Conservation (phyloP, 2,113 vertebrate genomes). For the Zosterops hypoxanthus region DNA sequence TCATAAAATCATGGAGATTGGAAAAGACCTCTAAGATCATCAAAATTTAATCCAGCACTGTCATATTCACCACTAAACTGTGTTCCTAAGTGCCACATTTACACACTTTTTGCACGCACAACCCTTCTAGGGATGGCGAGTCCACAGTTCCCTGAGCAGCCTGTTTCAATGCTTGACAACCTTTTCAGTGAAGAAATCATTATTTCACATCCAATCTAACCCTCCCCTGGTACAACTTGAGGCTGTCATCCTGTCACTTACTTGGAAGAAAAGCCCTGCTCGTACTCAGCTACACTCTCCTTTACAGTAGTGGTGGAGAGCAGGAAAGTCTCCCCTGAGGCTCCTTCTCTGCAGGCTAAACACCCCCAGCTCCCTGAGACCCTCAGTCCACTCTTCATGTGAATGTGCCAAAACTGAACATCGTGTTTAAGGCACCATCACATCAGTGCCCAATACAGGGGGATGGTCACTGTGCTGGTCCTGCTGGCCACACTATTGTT, state of each 20-base stretch:
- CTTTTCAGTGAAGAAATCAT: background rate
- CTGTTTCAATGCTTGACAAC: background rate
- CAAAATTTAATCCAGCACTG: background rate
- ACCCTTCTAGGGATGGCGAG: background rate
- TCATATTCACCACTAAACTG: background rate
- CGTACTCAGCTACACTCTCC: background rate
- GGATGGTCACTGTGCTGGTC: fast-evolving
- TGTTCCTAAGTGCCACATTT: background rate
- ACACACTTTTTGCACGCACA: fast-evolving
- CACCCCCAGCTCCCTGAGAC: background rate
- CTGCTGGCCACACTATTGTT: background rate
- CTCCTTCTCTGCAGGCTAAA: background rate
- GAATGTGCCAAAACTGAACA: background rate
- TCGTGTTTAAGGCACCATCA: background rate
- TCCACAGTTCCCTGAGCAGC: background rate
- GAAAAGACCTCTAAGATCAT: background rate
- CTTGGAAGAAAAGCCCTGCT: background rate
- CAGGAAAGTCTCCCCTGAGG: background rate
- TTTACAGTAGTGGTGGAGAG: background rate
- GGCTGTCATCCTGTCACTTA: background rate
- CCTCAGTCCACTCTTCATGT: background rate
- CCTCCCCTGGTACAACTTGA: background rate
- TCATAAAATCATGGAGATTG: background rate
- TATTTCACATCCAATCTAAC: background rate
- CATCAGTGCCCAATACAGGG: background rate